These are phyloP conservation scores for Delia radicum DNA, from an alignment of 1,140 invertebrate genomes.

Conservation along the genomic window DNA sequence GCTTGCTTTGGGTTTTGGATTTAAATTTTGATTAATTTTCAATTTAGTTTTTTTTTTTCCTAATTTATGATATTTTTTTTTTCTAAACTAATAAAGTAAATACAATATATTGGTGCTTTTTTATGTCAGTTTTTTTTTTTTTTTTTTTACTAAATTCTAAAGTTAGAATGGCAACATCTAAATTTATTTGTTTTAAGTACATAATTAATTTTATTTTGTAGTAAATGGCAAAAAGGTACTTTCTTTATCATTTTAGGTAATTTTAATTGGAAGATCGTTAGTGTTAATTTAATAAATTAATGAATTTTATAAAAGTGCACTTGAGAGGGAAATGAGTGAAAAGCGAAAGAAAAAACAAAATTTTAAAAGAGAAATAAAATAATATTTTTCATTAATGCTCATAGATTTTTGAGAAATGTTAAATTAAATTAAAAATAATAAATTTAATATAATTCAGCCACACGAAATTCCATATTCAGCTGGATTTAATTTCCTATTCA, in stretches of 20 bases:
- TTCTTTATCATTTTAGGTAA: neutral
- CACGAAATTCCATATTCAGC: no score
- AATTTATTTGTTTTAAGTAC: neutral
- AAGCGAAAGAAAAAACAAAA: no score
- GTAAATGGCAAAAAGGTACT: neutral
- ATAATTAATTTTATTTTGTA: neutral
- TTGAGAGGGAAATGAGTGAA: neutral
- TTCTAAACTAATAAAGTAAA: neutral
- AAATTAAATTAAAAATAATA: no score
- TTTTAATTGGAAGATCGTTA: neutral
- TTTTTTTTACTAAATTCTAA: neutral
- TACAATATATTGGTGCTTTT: neutral
- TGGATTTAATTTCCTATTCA: no score
- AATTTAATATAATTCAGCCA: no score
- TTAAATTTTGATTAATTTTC: neutral
- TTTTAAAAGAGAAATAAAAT: no score
- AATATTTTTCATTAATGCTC: no score
- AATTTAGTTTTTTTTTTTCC: neutral
- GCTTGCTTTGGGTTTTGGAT: neutral
- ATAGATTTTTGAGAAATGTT: no score
- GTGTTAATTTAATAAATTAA: neutral
- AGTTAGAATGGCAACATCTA: no score
- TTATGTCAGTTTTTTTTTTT: neutral
- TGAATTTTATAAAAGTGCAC: neutral
- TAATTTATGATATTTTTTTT: neutral